Base-by-base conservation (phyloP, 2,113 vertebrate genomes). In the Carettochelys insculpta region DNA sequence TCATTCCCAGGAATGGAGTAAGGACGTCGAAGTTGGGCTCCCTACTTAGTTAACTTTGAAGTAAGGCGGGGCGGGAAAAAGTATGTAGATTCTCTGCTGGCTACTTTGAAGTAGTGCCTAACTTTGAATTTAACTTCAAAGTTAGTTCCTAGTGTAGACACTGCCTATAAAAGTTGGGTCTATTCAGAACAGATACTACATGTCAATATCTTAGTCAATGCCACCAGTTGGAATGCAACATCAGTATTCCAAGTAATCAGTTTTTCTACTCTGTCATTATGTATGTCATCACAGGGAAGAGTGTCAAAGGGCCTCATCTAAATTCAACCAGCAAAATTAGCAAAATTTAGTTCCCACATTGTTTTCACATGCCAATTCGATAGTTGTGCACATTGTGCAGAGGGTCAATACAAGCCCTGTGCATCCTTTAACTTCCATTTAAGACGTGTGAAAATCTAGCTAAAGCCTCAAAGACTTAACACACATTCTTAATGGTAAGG, bases 161-260 rank as follows among this genome's bases (percentile, higher is more conserved):
- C n/a, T n/a, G n/a, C n/a, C n/a, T n/a, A 1, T 97, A 96, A 97
- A 97, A 93, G 82, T 88, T 79, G 53, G 38, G 79, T 91, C 95
- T 96, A 97, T 94, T 97, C 92, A 86, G 94, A 97, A 93, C 97
- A 98, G 97, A 96, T 73, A 27, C 45, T 82, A 81, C 34, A 86
- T 61, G 79, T 71, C 94, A 76, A 8, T 89, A 94, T 47, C 43
- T 88, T 92, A 92, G 78, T 82, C 91, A 5, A 5, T 94, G 93
- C 75, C 95, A 89, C 87, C 20, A 91, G 79, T 92, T 90, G 92
- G 87, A 77, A n/a, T 71, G 25, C 50, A 6, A 11, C 92, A 84
- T 76, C 43, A 2, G 58, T 80, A 84, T 95, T 51, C 78, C 81
- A 86, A 2, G 54, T 68, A 5, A 83, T 80, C 77, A 38, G 80